Evolutionary conservation across 2,797 vertebrate species (phyloP).

Genomic region (Anabacerthia variegaticeps): DNA sequence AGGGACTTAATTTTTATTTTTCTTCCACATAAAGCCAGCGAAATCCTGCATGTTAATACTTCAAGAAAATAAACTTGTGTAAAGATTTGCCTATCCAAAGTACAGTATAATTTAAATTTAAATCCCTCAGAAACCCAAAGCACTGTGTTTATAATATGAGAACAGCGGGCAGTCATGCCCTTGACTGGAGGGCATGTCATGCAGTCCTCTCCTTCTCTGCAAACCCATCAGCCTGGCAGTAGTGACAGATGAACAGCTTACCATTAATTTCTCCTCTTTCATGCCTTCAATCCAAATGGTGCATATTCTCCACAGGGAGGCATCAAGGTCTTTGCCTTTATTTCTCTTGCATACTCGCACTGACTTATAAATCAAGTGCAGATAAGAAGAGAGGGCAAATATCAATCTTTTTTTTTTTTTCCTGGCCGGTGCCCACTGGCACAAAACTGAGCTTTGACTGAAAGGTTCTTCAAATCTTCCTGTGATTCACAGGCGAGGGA

Average conservation of each 20-base stretch:
- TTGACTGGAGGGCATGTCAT: conserved; percentile 85
- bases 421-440: conserved; percentile 67
- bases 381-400: conserved; percentile 79
- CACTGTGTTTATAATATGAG: conserved; percentile 77
- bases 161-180: conserved; percentile 81
- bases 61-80: conserved; percentile 72
- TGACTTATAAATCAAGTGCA: conserved; percentile 84
- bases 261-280: conserved; percentile 85
- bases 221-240: conserved; percentile 82
- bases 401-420: conserved; percentile 74
- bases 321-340: conserved; percentile 82
- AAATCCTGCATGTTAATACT: conserved; percentile 70
- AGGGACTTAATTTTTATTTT: conserved; percentile 65
- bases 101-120: conserved; percentile 78
- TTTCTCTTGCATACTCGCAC: conserved; percentile 78
- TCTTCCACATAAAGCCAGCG: conserved; percentile 55
- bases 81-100: conserved; percentile 74
- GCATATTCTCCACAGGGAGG: conserved; percentile 81
- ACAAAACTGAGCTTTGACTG: conserved; percentile 72
- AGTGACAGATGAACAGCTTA: conserved; percentile 88
- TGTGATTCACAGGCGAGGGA: conserved; percentile 68
- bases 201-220: conserved; percentile 74
- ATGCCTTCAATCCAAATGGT: conserved; percentile 83
- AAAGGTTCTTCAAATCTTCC: conserved; percentile 72
- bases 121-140: conserved; percentile 73